Evolutionary conservation across 2,113 vertebrate genomes (phyloP), one percentile per base, ranked within the genome.

Genomic region (Platycercus adscitus): DNA sequence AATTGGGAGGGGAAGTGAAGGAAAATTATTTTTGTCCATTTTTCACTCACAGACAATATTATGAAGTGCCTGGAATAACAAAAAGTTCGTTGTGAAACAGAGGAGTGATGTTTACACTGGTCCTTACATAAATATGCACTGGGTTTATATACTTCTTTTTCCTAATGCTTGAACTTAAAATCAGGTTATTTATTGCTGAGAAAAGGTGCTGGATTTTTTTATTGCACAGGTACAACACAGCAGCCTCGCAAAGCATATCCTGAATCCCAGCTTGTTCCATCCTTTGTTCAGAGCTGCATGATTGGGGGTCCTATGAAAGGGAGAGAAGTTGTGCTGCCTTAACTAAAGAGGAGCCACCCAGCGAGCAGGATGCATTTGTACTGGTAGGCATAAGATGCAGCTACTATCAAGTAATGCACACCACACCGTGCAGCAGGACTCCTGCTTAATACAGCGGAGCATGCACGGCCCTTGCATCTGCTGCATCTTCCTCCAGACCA

Each of bases 61-160:
- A 79, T 58, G 56, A 94, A 94, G 84, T 94, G 84, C 78, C 71
- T 89, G 84, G 63, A 93, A 94, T 82, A 88, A 87, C 81, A 94
- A 52, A 90, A 93, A 31, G 24, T 84, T 95, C 35, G 69, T 89
- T 93, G 72, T 81, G 68, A 87, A 94, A 72, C 73, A 93, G 21
- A 86, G 44, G 77, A 69, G 44, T 69, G 61, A 89, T 92, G 44
- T 86, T 95, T 86, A 53, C 77, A 31, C 49, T 39, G 20, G 37
- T 25, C n/a, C 17, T 92, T 72, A 55, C 31, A 79, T 64, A 93
- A 94, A 84, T 68, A 93, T 8, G 24, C 44, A 63, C 46, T 71
- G 33, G 52, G 1, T 93, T 89, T 68, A 95, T 39, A 44, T 44
- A 79, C n/a, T 70, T 72, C 29, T 91, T 95, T 75, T 81, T 39